These are phyloP conservation scores for Uropetala carovei DNA, from an alignment of 2,888 invertebrate genomes.

Conservation along the genomic window DNA sequence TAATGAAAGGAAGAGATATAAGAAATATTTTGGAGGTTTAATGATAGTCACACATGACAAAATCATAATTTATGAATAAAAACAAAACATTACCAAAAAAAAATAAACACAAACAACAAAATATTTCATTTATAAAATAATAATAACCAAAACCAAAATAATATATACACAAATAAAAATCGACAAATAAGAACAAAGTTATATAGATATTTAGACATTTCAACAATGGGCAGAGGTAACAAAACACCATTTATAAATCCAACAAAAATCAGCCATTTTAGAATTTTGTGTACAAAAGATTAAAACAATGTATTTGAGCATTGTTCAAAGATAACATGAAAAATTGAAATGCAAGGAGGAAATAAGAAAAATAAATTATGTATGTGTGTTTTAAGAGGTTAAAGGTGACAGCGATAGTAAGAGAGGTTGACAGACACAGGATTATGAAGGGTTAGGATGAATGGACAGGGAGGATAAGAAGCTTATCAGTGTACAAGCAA, in stretches of 20 bases:
- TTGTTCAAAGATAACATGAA: not conserved
- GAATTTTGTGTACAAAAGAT: not conserved
- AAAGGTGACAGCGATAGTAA: conserved; percentile 47
- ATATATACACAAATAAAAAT: not conserved
- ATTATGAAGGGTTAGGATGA: conserved; percentile 58
- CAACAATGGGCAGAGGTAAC: not conserved
- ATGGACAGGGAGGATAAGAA: conserved; percentile 59
- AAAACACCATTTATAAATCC: not conserved
- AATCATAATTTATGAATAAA: not conserved
- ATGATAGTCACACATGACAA: not conserved
- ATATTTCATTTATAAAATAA: not conserved
- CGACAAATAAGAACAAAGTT: not conserved
- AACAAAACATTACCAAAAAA: not conserved
- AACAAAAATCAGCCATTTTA: not conserved
- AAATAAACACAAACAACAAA: conserved; percentile 66
- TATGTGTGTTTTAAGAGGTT: not conserved
- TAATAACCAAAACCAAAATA: not conserved
- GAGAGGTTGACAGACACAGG: conserved; percentile 52
- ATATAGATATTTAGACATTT: not conserved
- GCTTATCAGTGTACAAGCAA: conserved; percentile 61
- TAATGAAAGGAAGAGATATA: not conserved
- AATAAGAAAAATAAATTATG: conserved; percentile 26
- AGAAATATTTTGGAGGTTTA: not conserved
- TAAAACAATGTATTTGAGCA: not conserved
- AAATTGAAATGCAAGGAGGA: not conserved